Evolutionary conservation across 2,888 invertebrate genomes (phyloP).

Genomic region (Cyrtodaria siliqua): DNA sequence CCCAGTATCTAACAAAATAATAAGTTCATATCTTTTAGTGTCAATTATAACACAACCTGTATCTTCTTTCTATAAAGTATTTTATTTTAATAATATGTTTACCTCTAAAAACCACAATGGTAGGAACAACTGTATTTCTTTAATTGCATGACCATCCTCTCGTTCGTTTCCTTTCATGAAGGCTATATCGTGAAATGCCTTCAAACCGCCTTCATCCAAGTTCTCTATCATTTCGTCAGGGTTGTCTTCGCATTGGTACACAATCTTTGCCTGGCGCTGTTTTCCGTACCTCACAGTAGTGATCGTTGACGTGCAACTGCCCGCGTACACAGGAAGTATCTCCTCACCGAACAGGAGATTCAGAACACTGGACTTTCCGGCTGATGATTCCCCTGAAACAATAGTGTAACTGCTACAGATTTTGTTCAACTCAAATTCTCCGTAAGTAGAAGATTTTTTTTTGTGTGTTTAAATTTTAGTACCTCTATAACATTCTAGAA

Average conservation of each 20-base stretch:
- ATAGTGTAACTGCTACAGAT: slow-evolving; percentile 45
- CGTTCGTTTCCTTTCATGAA: slow-evolving; percentile 38
- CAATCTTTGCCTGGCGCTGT: slow-evolving; percentile 57
- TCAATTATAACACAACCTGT: too few relatives aligned
- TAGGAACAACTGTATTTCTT: slow-evolving; percentile 59
- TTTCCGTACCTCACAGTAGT: slow-evolving; percentile 73
- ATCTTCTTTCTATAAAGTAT: too few relatives aligned
- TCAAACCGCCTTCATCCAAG: slow-evolving; percentile 33
- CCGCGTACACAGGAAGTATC: slow-evolving; percentile 67
- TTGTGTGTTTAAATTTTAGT: too few relatives aligned
- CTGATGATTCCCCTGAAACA: slow-evolving; percentile 79
- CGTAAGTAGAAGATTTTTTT: too few relatives aligned
- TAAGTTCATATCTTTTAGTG: not conserved
- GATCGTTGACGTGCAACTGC: slow-evolving; percentile 77
- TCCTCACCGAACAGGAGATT: slow-evolving; percentile 76
- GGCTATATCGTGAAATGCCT: slow-evolving; percentile 32
- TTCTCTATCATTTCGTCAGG: slow-evolving; percentile 33
- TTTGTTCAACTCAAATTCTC: too few relatives aligned
- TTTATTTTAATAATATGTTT: too few relatives aligned
- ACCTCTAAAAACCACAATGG: slow-evolving; percentile 64
- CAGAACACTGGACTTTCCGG: slow-evolving; percentile 81
- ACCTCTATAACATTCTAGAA: too few relatives aligned
- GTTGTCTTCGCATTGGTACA: slow-evolving; percentile 39
- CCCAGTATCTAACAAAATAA: too few relatives aligned
- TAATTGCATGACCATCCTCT: slow-evolving; percentile 51